Evolutionary conservation across 2,113 vertebrate species (phyloP).

Genomic region (Amazona vittata): DNA sequence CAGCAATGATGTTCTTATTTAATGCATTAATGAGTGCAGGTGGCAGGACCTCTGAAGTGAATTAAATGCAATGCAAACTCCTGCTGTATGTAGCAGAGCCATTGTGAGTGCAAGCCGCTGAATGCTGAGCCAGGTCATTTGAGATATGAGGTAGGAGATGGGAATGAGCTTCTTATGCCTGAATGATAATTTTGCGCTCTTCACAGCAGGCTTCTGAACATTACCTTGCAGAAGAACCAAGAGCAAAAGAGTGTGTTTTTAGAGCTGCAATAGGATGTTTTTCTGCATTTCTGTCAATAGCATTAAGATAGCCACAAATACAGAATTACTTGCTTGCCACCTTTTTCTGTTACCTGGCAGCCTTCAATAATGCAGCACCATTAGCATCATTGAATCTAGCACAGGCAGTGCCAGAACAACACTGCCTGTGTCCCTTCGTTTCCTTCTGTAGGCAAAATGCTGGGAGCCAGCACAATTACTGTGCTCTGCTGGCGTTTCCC

Average conservation of each 20-base stretch:
- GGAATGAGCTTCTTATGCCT: not conserved
- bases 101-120: not conserved
- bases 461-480: slow-evolving; percentile 4
- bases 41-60: slow-evolving; percentile 48
- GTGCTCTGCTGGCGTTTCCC: slow-evolving; percentile 51
- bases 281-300: not conserved
- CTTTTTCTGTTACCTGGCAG: not conserved
- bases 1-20: slow-evolving; percentile 29
- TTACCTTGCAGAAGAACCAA: not conserved
- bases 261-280: not conserved
- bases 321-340: not conserved
- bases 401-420: not conserved
- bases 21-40: slow-evolving; percentile 43
- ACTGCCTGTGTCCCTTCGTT: not conserved
- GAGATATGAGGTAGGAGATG: slow-evolving; percentile 13
- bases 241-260: not conserved
- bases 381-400: not conserved
- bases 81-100: not conserved
- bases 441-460: not conserved
- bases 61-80: slow-evolving; percentile 6
- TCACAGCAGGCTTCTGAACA: not conserved
- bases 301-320: not conserved
- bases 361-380: not conserved
- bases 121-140: slow-evolving; percentile 26
- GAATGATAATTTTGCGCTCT: not conserved